Percentiles rank a stretch among this genome's conserved stretches.
Conservation (phyloP, 2,113 vertebrate species). For the Nothobranchius furzeri region DNA sequence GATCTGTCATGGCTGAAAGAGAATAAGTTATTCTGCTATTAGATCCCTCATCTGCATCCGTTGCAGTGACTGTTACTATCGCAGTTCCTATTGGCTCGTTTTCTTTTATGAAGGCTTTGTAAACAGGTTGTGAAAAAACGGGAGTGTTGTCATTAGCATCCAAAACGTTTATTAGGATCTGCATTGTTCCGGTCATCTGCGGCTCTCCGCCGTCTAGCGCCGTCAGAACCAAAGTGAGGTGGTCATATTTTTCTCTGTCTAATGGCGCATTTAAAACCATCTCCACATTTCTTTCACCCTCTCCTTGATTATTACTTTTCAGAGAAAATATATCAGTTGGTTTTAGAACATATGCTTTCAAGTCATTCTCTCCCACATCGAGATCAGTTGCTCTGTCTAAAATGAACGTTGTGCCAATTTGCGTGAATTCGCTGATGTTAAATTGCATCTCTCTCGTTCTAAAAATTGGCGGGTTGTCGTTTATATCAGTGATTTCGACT, state of each 20-base stretch:
- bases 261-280: slow-evolving; percentile 50
- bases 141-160: slow-evolving; percentile 55
- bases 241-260: slow-evolving; percentile 50
- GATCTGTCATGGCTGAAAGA: slow-evolving; percentile 58
- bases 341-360: slow-evolving; percentile 72
- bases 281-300: slow-evolving; percentile 52
- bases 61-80: slow-evolving; percentile 64
- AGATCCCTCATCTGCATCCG: slow-evolving; percentile 75
- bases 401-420: slow-evolving; percentile 66
- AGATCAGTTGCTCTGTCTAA: slow-evolving; percentile 76
- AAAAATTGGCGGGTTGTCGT: slow-evolving; percentile 78
- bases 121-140: slow-evolving; percentile 40
- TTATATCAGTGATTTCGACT: slow-evolving; percentile 75
- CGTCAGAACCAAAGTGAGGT: slow-evolving; percentile 42
- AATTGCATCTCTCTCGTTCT: slow-evolving; percentile 55
- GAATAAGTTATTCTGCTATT: slow-evolving; percentile 77
- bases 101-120: slow-evolving; percentile 67
- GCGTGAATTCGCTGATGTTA: slow-evolving; percentile 69
- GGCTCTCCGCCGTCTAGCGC: slow-evolving; percentile 28
- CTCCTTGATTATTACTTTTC: slow-evolving; percentile 28
- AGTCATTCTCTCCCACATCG: slow-evolving; percentile 74
- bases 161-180: slow-evolving; percentile 55
- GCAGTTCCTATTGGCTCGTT: slow-evolving; percentile 46
- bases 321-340: slow-evolving; percentile 62
- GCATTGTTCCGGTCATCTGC: slow-evolving; percentile 40